Evolutionary conservation across 2,797 vertebrate genomes (phyloP), one percentile per base, ranked within the genome.

Genomic region (Manis pentadactyla): DNA sequence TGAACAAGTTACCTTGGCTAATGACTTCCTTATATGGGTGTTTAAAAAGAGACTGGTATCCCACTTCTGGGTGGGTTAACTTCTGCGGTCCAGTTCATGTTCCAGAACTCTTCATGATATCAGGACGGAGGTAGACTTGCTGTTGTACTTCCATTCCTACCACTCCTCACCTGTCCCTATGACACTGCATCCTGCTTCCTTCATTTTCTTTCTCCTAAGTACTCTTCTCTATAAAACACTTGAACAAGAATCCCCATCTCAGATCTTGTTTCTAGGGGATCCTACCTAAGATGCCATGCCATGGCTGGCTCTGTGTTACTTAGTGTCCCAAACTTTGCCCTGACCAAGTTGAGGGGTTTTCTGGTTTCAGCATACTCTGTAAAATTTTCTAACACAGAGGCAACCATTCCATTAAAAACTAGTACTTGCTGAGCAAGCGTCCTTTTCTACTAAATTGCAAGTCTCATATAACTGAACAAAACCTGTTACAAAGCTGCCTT

Each of bases 361-460:
- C 51, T 79, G 11, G 7, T 39, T 78, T 87, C 37, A 63, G 29
- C 25, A 75, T 10, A 29, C 25, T 87, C 77, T 59, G 31, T 69
- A 77, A 69, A 71, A 8, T 37, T 81, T 78, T 82, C 39, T 37
- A 64, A 93, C 55, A 88, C 5, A 31, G 66, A 89, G 59, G 39
- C 17, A 88, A 92, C 42, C 64, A 31, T 53, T 46, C 8, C 23
- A 75, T 63, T 63, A 68, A 83, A 93, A 78, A 83, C 21, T 13
- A 21, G 31, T 64, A 49, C 86, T 73, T 94, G 63, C 68, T 31
- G 3, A 83, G 75, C 49, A n/a, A 63, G 25, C 53, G 3, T 77
- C 63, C 31, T 21, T 21, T 93, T 39, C 7, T n/a, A 77, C 61
- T 34, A 71, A 79, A 81, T 34, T 81, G 10, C 27, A 63, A 74